A percentile compares a stretch with the other conserved stretches of the same genome.
phyloP scores from a whole-genome alignment of 64 coral and sea anemone genomes.

The Montipora efflorescens region DNA sequence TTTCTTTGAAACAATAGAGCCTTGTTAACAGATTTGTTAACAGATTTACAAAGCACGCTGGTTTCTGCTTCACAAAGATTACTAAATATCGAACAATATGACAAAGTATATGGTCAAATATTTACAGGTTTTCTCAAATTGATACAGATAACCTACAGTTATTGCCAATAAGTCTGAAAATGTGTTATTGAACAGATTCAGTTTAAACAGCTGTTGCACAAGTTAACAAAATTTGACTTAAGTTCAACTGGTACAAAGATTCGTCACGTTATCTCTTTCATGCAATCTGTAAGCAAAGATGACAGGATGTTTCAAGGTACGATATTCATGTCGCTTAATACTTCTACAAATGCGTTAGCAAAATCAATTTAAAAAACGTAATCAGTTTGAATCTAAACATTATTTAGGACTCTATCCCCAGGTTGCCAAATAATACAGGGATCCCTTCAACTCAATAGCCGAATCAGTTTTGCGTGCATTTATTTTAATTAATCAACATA shows the following conservation, averaged over 20 bases:
- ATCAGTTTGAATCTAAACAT: neutral
- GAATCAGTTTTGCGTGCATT: neutral
- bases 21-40: neutral
- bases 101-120: neutral
- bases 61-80: neutral
- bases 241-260: neutral
- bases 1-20: neutral
- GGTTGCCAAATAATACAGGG: neutral
- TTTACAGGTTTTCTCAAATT: neutral
- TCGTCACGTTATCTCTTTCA: neutral
- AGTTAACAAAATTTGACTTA: neutral
- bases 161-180: neutral
- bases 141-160: neutral
- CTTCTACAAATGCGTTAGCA: neutral
- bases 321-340: too few relatives aligned
- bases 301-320: neutral
- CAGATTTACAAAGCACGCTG: neutral
- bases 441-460: neutral
- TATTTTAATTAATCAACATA: neutral
- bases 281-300: neutral
- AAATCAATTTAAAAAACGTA: neutral
- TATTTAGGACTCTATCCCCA: neutral
- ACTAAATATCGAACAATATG: neutral
- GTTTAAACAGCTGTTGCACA: slow-evolving; percentile 32
- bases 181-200: neutral